Evolutionary conservation across 1,140 invertebrate genomes (phyloP).

Genomic region (Drosophila serrata): DNA sequence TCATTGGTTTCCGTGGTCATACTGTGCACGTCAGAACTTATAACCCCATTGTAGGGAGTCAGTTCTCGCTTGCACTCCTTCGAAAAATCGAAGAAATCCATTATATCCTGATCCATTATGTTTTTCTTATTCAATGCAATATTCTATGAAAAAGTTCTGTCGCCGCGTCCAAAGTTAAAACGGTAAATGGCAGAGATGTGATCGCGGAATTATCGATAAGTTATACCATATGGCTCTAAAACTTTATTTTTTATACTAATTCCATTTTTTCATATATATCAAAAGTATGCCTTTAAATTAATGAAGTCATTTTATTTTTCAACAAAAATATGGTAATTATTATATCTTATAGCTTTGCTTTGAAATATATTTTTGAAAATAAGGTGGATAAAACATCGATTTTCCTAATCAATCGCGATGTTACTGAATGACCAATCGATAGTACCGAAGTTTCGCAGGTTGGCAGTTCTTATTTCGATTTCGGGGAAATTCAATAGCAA

Average conservation of each 20-base stretch:
- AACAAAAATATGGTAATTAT: too few species aligned
- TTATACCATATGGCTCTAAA: neutral
- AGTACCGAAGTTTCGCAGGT: neutral
- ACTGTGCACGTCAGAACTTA: conserved; percentile 21
- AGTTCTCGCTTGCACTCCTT: conserved; percentile 64
- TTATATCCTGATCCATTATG: conserved; percentile 68
- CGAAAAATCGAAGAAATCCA: conserved; percentile 79
- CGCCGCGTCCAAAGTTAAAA: conserved; percentile 22
- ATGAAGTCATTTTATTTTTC: too few species aligned
- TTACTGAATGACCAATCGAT: neutral
- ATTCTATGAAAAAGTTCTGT: neutral
- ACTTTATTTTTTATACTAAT: too few species aligned
- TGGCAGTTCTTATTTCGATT: conserved; percentile 18
- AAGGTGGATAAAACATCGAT: too few species aligned
- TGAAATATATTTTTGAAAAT: too few species aligned
- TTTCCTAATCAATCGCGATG: neutral
- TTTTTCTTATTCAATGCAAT: neutral
- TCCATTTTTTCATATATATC: too few species aligned
- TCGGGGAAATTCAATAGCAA: conserved; percentile 38
- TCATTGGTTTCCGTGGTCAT: conserved; percentile 15
- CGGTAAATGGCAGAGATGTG: conserved; percentile 30
- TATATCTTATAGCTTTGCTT: too few species aligned
- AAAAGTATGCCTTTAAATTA: too few species aligned
- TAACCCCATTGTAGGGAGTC: conserved; percentile 18
- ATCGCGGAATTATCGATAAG: neutral